Percentiles rank a stretch among this genome's conserved stretches.
phyloP scores from a whole-genome alignment of 2,888 invertebrate genomes.

The Encarsia formosa region DNA sequence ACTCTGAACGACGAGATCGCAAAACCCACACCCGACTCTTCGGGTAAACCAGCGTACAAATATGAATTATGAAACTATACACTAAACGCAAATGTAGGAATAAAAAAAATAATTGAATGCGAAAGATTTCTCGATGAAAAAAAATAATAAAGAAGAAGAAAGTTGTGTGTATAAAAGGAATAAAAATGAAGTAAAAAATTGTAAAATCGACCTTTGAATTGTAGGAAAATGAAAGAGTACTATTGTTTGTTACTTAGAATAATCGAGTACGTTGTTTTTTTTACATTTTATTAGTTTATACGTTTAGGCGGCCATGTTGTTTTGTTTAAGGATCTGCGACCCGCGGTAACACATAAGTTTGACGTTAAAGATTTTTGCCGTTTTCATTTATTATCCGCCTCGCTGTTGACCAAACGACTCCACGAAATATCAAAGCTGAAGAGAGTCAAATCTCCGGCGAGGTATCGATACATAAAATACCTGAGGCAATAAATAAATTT shows the following conservation, averaged over 20 bases:
- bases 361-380: constrained; percentile 26
- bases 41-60: too few relatives aligned
- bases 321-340: constrained; percentile 44
- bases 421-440: background rate
- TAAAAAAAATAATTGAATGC: too few relatives aligned
- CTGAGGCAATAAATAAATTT: constrained; percentile 34
- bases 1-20: too few relatives aligned
- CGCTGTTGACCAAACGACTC: too few relatives aligned
- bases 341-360: constrained; percentile 32
- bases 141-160: background rate
- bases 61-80: too few relatives aligned
- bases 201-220: too few relatives aligned
- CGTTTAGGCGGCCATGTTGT: constrained; percentile 48
- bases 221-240: constrained; percentile 40
- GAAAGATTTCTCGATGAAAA: background rate
- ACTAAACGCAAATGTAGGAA: too few relatives aligned
- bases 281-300: constrained; percentile 52
- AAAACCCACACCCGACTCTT: too few relatives aligned
- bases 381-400: constrained; percentile 18
- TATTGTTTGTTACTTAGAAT: constrained; percentile 53
- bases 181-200: constrained; percentile 11
- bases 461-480: constrained; percentile 33
- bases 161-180: too few relatives aligned
- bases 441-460: constrained; percentile 18
- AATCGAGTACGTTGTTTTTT: constrained; percentile 51